Percentiles rank a stretch among this genome's conserved stretches.
Conservation (phyloP, 2,113 vertebrate species). For the Carlito syrichta region DNA sequence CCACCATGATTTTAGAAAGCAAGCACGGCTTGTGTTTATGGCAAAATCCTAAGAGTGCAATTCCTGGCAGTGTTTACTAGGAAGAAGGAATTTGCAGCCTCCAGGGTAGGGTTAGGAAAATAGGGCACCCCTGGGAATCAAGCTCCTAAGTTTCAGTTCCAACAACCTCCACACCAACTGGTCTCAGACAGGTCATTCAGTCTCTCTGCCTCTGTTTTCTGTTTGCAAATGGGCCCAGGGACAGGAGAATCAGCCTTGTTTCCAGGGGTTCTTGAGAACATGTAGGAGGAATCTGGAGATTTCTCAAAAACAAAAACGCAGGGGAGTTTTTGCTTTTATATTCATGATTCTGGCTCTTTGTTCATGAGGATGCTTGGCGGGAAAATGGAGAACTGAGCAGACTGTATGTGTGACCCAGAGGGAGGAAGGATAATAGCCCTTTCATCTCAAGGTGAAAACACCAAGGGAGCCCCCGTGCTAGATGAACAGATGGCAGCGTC, state of each 20-base stretch:
- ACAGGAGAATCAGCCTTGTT: not conserved
- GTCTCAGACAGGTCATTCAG: not conserved
- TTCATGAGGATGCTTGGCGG: rapidly evolving
- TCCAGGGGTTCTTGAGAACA: not conserved
- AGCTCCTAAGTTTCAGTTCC: not conserved
- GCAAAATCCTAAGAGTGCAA: conserved; percentile 38
- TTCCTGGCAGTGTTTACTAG: conserved; percentile 57
- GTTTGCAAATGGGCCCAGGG: not conserved
- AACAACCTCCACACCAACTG: not conserved
- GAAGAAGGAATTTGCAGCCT: conserved; percentile 47
- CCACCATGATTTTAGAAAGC: conserved; percentile 44
- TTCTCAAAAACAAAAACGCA: not conserved
- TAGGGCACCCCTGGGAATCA: not conserved
- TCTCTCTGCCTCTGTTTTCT: not conserved
- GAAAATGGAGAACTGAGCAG: not conserved
- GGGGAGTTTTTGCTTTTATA: not conserved
- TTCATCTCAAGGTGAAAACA: conserved; percentile 33
- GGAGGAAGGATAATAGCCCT: not conserved
- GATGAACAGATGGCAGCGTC: conserved; percentile 36
- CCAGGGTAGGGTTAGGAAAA: conserved; percentile 11
- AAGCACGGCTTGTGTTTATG: conserved; percentile 52
- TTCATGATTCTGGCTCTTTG: not conserved
- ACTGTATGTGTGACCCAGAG: not conserved
- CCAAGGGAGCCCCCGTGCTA: not conserved
- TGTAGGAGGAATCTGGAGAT: not conserved